These are phyloP conservation scores for Atrichornis clamosus DNA, from an alignment of 2,113 vertebrate genomes.

Conservation along the genomic window DNA sequence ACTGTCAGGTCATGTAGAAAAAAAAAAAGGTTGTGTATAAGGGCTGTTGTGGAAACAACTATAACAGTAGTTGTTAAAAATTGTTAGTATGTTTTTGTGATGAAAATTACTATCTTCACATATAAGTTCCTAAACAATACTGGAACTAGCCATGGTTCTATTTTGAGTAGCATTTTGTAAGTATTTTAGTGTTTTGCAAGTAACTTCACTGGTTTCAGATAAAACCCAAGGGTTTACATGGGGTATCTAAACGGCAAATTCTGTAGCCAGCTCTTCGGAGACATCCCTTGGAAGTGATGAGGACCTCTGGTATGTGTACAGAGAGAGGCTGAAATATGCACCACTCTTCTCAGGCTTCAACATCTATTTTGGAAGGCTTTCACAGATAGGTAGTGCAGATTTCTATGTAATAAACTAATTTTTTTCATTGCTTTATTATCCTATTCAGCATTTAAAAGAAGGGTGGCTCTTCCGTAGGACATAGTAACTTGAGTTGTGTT, in stretches of 20 bases:
- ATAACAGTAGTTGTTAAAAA: background rate
- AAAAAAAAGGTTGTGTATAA: background rate
- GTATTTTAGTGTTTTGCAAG: background rate
- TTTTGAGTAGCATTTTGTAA: background rate
- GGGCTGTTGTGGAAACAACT: background rate
- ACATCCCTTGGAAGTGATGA: background rate
- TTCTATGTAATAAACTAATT: background rate
- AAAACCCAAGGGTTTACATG: background rate
- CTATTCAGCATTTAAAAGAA: background rate
- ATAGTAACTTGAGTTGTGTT: background rate
- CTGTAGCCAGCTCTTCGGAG: background rate
- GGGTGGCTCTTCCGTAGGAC: background rate
- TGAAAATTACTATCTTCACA: background rate
- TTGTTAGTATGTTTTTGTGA: background rate
- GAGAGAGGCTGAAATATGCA: background rate
- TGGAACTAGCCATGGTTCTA: background rate
- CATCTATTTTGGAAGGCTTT: background rate
- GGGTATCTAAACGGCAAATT: background rate
- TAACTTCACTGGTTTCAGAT: background rate
- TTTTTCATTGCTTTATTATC: background rate
- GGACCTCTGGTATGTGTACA: background rate
- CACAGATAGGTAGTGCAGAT: background rate
- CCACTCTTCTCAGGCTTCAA: background rate
- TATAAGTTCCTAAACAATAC: background rate
- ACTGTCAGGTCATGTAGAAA: background rate